Base-by-base conservation (phyloP, 2,113 vertebrate species). In the Calyptommatus sinebrachiatus region DNA sequence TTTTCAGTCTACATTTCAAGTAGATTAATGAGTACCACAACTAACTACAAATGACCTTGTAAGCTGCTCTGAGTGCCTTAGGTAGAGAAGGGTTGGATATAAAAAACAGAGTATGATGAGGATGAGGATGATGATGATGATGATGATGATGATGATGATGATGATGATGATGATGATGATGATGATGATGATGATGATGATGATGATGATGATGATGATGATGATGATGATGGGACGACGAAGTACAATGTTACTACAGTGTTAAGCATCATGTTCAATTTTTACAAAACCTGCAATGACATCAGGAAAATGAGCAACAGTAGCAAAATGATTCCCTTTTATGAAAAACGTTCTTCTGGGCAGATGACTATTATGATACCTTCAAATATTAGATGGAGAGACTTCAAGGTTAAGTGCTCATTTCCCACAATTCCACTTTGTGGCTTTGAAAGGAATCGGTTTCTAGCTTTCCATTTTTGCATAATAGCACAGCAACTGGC, bases 401-500 rank as follows among this genome's bases (percentile, higher is more conserved):
- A 81, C 83, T 90, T 89, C 86, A 88, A 88, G 90, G 35, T 81
- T 75, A 69, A 70, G n/a, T 75, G 20, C 7, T 5, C 48, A 24
- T 57, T 68, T 53, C 66, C 48, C 76, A 77, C 28, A 68, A 68
- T 68, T 60, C 79, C 8, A 26, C 48, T 60, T 46, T 20, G 53
- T 75, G 65, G 81, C 86, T 90, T 92, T 86, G 68, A 1, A 45
- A 85, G 83, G 77, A 90, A 78, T 29, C 83, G 81, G 82, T 82
- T 88, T 76, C 6, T 88, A 9, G 82, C 72, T 69, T 80, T 79
- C 80, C 53, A 18, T 31, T 87, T 72, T 35, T 1, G 31, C 66
- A 67, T 80, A 86, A 89, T 84, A 86, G 83, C 46, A 73, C 83
- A 80, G 88, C 88, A 91, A 89, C 83, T 78, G 90, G 91, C 78